phyloP scores from a whole-genome alignment of 2,113 vertebrate species.

The Phoenicopterus ruber region DNA sequence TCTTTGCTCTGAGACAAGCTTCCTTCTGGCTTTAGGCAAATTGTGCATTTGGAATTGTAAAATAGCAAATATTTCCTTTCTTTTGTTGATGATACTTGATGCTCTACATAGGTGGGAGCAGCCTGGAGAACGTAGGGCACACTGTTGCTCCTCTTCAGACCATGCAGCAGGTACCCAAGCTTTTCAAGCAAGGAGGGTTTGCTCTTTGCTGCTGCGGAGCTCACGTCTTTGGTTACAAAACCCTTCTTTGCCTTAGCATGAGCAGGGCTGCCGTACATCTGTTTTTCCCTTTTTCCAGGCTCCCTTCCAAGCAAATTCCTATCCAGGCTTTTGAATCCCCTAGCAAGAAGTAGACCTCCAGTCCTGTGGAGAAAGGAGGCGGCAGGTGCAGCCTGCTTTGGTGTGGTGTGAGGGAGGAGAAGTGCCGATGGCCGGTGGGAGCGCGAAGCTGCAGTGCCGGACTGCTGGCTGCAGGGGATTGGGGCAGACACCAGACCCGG shows the following conservation, averaged over 20 bases:
- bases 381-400: accelerated
- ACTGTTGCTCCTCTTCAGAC: neutral
- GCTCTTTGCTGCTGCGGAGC: neutral
- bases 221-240: neutral
- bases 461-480: neutral
- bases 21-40: neutral
- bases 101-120: neutral
- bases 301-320: neutral
- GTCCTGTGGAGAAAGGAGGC: neutral
- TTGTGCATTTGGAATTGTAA: neutral
- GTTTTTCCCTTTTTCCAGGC: neutral
- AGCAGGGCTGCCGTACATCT: neutral
- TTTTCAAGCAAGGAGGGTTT: neutral
- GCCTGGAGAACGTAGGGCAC: accelerated
- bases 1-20: neutral
- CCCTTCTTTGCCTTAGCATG: neutral
- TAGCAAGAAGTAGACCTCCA: neutral
- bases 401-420: neutral
- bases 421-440: neutral
- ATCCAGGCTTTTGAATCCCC: neutral
- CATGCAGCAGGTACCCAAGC: neutral
- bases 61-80: neutral
- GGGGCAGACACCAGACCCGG: neutral
- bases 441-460: accelerated
- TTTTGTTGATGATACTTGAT: neutral